These are phyloP conservation scores for Monarcha castaneiventris DNA, from an alignment of 2,113 vertebrate species.

Conservation along the genomic window DNA sequence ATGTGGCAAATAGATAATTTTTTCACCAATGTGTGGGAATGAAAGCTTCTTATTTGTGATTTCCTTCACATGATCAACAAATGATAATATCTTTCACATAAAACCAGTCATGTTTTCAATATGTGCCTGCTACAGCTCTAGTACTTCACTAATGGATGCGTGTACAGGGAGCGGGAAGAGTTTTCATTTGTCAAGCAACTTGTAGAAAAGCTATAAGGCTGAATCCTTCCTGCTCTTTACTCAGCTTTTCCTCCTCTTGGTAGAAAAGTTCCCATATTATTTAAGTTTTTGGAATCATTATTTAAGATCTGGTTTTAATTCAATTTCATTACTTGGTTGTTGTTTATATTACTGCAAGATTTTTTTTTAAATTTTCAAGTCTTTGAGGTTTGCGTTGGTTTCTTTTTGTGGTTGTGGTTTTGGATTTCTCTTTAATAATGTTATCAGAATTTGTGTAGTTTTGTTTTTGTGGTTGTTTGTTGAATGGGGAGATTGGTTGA, in stretches of 20 bases:
- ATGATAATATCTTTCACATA: neutral
- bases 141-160: neutral
- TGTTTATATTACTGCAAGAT: neutral
- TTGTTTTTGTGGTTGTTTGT: neutral
- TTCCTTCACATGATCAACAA: neutral
- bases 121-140: accelerated
- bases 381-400: neutral
- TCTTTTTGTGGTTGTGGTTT: neutral
- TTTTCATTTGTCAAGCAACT: neutral
- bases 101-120: neutral
- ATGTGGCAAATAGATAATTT: neutral
- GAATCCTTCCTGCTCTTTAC: neutral
- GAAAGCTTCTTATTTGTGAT: neutral
- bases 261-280: neutral
- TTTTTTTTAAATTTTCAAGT: neutral
- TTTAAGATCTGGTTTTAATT: neutral
- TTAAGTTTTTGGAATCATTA: neutral
- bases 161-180: neutral
- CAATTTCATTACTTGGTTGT: neutral
- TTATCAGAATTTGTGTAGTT: neutral
- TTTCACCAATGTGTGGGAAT: neutral
- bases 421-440: neutral
- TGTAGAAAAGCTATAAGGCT: neutral
- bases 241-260: neutral
- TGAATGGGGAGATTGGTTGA: neutral